Conservation (phyloP, 2,888 invertebrate species). For the Strigamia maritima region DNA sequence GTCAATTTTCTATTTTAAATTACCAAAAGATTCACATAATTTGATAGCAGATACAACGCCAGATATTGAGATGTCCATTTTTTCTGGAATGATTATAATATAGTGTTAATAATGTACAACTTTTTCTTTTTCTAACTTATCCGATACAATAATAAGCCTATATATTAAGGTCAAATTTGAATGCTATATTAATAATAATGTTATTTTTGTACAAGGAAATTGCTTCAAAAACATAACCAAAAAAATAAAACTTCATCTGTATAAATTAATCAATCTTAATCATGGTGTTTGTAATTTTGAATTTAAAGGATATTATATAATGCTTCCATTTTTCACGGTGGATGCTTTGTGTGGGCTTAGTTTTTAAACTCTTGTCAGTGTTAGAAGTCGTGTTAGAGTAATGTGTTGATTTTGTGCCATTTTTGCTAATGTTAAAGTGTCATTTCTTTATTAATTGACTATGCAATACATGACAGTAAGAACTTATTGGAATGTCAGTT, state of each 20-base stretch:
- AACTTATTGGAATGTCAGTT: neutral
- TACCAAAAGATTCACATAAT: neutral
- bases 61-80: slow-evolving; percentile 32
- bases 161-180: slow-evolving; percentile 27
- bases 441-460: slow-evolving; percentile 6
- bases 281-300: slow-evolving; percentile 29
- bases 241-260: slow-evolving; percentile 15
- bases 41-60: slow-evolving; percentile 31
- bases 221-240: neutral
- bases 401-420: slow-evolving; percentile 31
- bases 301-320: neutral
- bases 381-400: neutral
- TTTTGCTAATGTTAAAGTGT: slow-evolving; percentile 19
- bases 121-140: slow-evolving; percentile 22
- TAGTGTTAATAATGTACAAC: slow-evolving; percentile 27
- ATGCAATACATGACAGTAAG: neutral
- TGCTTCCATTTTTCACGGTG: slow-evolving; percentile 16
- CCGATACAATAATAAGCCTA: slow-evolving; percentile 16
- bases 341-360: slow-evolving; percentile 5
- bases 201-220: slow-evolving; percentile 27
- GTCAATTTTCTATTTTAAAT: neutral
- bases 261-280: slow-evolving; percentile 25
- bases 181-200: slow-evolving; percentile 32
- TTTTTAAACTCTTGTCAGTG: slow-evolving; percentile 24
- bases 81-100: slow-evolving; percentile 6